Evolutionary conservation across 2,113 vertebrate genomes (phyloP), one percentile per base, ranked within the genome.

Genomic region (Oreotrochilus melanogaster): DNA sequence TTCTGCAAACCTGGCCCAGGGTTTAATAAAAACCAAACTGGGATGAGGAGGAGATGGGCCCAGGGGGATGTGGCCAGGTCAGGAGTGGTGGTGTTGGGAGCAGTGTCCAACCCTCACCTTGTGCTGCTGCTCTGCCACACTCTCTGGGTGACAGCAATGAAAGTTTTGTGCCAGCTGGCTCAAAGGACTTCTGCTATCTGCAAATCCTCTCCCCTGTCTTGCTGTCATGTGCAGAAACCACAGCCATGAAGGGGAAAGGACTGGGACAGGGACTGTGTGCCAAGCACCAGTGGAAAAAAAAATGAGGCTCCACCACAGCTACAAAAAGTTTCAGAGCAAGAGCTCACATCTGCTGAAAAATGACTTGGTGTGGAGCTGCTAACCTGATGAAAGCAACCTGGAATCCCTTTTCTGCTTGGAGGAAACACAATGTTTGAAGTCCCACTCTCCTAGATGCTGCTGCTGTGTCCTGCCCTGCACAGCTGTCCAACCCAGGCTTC

Each of bases 171-270:
- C 43, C 78, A 84, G 72, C 28, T 84, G 86, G 23, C 74, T 92
- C 3, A 0, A 7, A 71, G 67, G 21, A 11, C 5, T 71, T 23
- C 14, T 6, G 30, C 35, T n/a, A 0, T 2, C 66, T 54, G 15
- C 54, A 83, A 25, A 75, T 16, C 21, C 47, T 24, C 56, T 18
- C 31, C 31, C 33, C 42, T 6, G 1, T 1, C 30, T 27, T 57
- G 51, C 56, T 74, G 82, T 60, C 51, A 39, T 17, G 18, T 47
- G 78, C 62, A 67, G 18, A 57, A 51, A 53, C 33, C 48, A 18
- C 0, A 56, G 58, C 54, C 42, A n/a, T 1, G 27, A 35, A 37
- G 51, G 50, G 23, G 71, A 33, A 21, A 53, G 60, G 51, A 56
- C 0, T 1, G 3, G 9, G 42, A 60, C 39, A 45, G 48, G 28